Base-by-base conservation (phyloP, 1,140 invertebrate genomes). In the Bemisia tabaci region DNA sequence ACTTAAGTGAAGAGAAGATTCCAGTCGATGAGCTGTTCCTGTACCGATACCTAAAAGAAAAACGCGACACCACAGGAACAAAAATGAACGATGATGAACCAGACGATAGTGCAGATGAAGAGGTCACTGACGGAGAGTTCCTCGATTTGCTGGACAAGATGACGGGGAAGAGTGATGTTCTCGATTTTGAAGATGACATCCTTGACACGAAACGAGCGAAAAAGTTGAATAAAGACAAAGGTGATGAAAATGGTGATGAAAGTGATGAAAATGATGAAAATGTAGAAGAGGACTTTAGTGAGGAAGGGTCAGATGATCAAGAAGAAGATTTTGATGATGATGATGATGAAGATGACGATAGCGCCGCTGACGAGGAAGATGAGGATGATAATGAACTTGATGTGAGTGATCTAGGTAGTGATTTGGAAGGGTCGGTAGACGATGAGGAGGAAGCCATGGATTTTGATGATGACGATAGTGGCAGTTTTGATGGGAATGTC, bases 81-180 rank as follows among this genome's bases (percentile, higher is more conserved):
- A 69, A 63, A 70, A 62, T 66, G 68, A 72, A 79, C 11, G 72
- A 68, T 2, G 71, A 77, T 26, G 75, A 77, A 59, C 79, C 81
- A 1, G 80, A 82, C 33, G 82, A 84, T 70, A 85, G 86, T 72
- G 90, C 94, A 75, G 78, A 82, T 33, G 89, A 89, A 59, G 93
- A 90, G 72, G 87, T 96, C 1, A 87, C 84, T 69, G 94, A 92
- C 74, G 89, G 92, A 66, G 92, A 96, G 74, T 96, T 97, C 77
- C 87, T 90, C 68, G 83, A 85, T n/a, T 88, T 92, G 78, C 76
- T 93, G 39, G 85, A 88, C 72, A 79, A 77, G 64, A 80, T 90
- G 72, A 81, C 80, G 1, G 81, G 80, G 5, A 77, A 74, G 63
- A 74, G 74, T 60, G 69, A 76, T 22, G 78, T 81, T 64, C 72